A percentile compares a stretch with the other conserved stretches of the same genome.
Conservation (phyloP, 2,888 invertebrate species). For the Trissoscelio sp. region DNA sequence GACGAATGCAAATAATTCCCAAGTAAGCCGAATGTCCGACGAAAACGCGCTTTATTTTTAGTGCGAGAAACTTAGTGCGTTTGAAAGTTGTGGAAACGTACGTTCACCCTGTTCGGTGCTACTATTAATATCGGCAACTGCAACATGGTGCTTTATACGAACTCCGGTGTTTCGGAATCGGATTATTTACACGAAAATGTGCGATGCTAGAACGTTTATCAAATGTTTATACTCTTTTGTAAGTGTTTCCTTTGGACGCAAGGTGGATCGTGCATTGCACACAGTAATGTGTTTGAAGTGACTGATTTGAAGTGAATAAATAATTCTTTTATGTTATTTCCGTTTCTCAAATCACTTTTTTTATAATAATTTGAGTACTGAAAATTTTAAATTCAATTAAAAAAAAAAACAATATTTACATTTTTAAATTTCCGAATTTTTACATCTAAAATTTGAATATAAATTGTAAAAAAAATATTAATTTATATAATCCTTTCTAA, state of each 20-base stretch:
- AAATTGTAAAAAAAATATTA: too few relatives aligned
- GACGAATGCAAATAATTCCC: slow-evolving; percentile 29
- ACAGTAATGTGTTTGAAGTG: slow-evolving; percentile 4
- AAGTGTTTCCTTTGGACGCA: slow-evolving; percentile 14
- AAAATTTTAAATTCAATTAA: too few relatives aligned
- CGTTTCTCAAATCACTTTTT: too few relatives aligned
- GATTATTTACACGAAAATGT: slow-evolving; percentile 50
- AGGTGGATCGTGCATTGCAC: not conserved
- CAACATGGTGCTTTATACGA: slow-evolving; percentile 70
- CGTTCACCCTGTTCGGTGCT: slow-evolving; percentile 79
- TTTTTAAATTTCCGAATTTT: too few relatives aligned
- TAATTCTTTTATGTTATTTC: too few relatives aligned
- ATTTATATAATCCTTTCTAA: too few relatives aligned
- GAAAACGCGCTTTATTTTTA: slow-evolving; percentile 74
- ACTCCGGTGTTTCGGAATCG: slow-evolving; percentile 50
- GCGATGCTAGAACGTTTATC: slow-evolving; percentile 22
- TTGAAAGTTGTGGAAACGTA: slow-evolving; percentile 73
- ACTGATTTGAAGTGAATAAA: not conserved
- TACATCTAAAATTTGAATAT: too few relatives aligned
- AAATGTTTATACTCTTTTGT: slow-evolving; percentile 1
- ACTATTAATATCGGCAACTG: slow-evolving; percentile 78
- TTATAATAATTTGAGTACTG: too few relatives aligned
- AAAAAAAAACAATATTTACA: too few relatives aligned
- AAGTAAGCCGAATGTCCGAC: slow-evolving; percentile 65
- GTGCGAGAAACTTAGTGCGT: slow-evolving; percentile 48